Percentiles rank a stretch among this genome's conserved stretches.
phyloP scores from a whole-genome alignment of 2,113 vertebrate genomes.

The Aythya baeri region DNA sequence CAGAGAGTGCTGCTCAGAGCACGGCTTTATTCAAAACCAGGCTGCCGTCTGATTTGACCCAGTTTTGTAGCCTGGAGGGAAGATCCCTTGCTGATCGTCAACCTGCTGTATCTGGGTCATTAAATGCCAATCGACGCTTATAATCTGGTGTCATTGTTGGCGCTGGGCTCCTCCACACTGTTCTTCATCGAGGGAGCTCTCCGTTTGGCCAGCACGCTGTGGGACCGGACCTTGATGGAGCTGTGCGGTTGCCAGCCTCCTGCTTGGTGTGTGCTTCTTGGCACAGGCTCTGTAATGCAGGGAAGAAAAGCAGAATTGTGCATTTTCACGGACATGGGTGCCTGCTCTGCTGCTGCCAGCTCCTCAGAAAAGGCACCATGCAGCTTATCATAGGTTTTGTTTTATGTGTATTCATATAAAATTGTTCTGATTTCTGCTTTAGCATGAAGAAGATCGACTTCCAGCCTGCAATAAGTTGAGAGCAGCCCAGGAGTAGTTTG shows the following conservation, averaged over 20 bases:
- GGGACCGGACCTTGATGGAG: not conserved
- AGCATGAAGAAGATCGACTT: not conserved
- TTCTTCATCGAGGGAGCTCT: not conserved
- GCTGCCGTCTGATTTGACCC: slow-evolving; percentile 51
- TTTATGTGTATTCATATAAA: not conserved
- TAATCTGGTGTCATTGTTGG: not conserved
- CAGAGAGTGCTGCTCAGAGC: not conserved
- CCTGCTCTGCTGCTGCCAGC: not conserved
- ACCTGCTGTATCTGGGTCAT: slow-evolving; percentile 40
- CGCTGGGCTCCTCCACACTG: accelerated
- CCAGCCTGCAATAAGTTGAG: not conserved
- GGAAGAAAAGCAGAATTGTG: not conserved
- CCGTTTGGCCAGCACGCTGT: not conserved
- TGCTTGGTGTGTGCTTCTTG: not conserved
- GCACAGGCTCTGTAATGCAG: not conserved
- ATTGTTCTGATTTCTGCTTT: not conserved
- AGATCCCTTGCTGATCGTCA: slow-evolving; percentile 10
- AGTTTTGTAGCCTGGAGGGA: slow-evolving; percentile 26
- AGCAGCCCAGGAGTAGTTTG: not conserved
- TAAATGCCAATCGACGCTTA: not conserved
- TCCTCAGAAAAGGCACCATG: not conserved
- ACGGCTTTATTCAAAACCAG: not conserved
- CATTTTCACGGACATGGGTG: accelerated
- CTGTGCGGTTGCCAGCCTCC: not conserved
- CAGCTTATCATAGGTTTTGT: not conserved